Conservation (phyloP, 2,113 vertebrate species). For the human (Homo sapiens) region GRCh38 chr12:104082501-104083000, state of each 20-base stretch:
- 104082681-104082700: constrained; percentile 54
- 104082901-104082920: constrained; percentile 87
- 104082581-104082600: constrained; percentile 91
- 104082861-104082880: constrained; percentile 99
- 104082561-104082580: constrained; percentile 95
- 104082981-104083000: neutral
- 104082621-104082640: constrained; percentile 50
- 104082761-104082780: constrained; percentile 88
- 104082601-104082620: constrained; percentile 89
- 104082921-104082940: constrained; percentile 12
- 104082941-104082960: neutral
- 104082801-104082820: constrained; percentile 93
- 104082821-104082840: constrained; percentile 97
- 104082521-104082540: constrained; percentile 90
- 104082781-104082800: constrained; percentile 95
- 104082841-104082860: constrained; percentile 96
- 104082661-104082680: constrained; percentile 56
- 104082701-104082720: constrained; percentile 88
- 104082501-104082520: constrained; percentile 99
- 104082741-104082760: constrained; percentile 89
- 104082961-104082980: neutral
- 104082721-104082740: constrained; percentile 90
- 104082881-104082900: constrained; percentile 99
- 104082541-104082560: constrained; percentile 79
- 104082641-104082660: constrained; percentile 38